Conservation (phyloP, 2,888 invertebrate species). For the Pseudococcus viburni region DNA sequence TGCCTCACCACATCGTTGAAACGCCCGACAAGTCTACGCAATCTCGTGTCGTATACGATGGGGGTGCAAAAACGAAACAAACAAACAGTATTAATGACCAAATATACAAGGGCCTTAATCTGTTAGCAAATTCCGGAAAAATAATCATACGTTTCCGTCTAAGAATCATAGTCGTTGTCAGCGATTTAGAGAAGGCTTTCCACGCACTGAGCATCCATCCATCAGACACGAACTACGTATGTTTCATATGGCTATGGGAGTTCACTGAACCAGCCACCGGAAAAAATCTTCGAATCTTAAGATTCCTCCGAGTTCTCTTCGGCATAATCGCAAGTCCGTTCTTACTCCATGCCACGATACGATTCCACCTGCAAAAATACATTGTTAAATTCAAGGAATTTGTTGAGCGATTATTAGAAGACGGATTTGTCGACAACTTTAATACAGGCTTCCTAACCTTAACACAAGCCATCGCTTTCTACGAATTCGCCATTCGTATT, state of each 20-base stretch:
- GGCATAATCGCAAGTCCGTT: no score
- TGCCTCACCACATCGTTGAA: no score
- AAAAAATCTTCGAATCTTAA: no score
- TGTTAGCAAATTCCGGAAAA: neutral
- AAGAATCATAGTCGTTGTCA: neutral
- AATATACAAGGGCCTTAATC: neutral
- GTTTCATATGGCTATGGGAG: neutral
- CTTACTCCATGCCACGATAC: no score
- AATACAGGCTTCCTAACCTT: neutral
- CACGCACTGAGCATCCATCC: neutral
- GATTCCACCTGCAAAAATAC: no score
- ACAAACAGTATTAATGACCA: neutral
- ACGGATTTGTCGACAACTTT: neutral
- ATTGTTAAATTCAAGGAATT: no score
- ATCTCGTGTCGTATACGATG: no score
- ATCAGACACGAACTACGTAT: neutral
- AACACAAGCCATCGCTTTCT: neutral
- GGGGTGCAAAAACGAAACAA: no score
- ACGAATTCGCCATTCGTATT: neutral
- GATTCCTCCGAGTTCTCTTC: no score
- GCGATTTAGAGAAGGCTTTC: slow-evolving; percentile 19
- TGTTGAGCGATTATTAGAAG: no score
- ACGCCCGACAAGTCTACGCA: no score
- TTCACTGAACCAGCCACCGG: neutral
- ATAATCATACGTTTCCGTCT: neutral